Conservation (phyloP, 2,888 invertebrate species). For the Pyrrhopygopsis socrates region DNA sequence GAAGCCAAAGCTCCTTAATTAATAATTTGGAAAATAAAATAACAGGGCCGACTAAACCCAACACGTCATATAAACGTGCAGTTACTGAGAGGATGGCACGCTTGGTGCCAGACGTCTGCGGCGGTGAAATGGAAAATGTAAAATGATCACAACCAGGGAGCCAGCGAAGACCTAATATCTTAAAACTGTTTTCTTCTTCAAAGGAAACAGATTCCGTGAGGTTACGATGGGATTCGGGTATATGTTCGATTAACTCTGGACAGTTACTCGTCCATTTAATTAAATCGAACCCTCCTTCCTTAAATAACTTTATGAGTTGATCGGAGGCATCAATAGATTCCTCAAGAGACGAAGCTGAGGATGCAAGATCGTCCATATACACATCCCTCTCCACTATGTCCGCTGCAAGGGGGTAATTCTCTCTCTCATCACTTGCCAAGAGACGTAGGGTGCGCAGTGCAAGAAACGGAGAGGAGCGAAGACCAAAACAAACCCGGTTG, state of each 20-base stretch:
- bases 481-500: constrained; percentile 65
- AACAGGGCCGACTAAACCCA: constrained; percentile 51
- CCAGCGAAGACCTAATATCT: constrained; percentile 65
- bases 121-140: constrained; percentile 14
- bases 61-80: constrained; percentile 36
- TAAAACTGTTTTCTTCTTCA: constrained; percentile 32
- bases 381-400: constrained; percentile 46
- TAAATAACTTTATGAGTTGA: constrained; percentile 15
- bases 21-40: constrained; percentile 50
- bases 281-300: constrained; percentile 62
- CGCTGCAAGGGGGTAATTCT: constrained; percentile 33
- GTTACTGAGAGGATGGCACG: too few relatives aligned
- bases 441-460: constrained; percentile 61
- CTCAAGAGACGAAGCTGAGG: constrained; percentile 23
- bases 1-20: constrained; percentile 11
- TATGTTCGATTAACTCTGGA: background rate
- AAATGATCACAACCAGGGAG: constrained; percentile 47
- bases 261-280: constrained; percentile 59
- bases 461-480: constrained; percentile 55
- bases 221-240: constrained; percentile 48
- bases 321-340: constrained; percentile 28
- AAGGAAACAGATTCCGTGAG: constrained; percentile 24
- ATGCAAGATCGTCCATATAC: constrained; percentile 40
- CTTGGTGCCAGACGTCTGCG: constrained; percentile 34
- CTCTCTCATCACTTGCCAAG: constrained; percentile 20